These are phyloP conservation scores for Chondrosia reniformis DNA, from an alignment of 37 sponge, comb jelly and placozoan genomes.

Conservation along the genomic window DNA sequence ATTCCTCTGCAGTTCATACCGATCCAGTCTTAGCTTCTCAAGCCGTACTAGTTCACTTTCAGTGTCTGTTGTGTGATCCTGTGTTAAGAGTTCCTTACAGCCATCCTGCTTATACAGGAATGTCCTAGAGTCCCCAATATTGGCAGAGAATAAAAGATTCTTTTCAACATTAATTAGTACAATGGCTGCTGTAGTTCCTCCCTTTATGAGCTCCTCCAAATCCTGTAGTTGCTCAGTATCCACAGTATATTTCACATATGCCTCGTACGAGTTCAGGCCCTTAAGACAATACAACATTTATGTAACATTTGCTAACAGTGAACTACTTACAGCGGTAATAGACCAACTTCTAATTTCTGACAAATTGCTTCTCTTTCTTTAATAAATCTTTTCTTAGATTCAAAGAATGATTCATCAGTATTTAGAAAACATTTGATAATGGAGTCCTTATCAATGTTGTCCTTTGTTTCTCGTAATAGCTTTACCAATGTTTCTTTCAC, in stretches of 20 bases:
- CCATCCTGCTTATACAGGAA: slow-evolving; percentile 26
- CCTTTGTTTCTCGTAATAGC: neutral
- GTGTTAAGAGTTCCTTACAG: slow-evolving; percentile 49
- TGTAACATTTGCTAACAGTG: neutral
- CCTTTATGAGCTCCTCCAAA: slow-evolving; percentile 50
- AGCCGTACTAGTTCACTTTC: slow-evolving; percentile 76
- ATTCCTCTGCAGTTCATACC: slow-evolving; percentile 37
- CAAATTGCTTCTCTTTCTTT: neutral
- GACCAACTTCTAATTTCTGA: too few species aligned
- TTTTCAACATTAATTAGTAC: slow-evolving; percentile 47
- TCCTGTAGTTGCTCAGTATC: slow-evolving; percentile 62
- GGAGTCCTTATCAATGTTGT: too few species aligned
- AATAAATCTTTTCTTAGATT: neutral
- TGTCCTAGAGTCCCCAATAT: slow-evolving; percentile 88
- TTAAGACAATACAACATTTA: neutral
- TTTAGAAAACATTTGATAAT: too few species aligned
- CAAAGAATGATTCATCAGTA: slow-evolving; percentile 1
- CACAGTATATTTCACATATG: slow-evolving; percentile 62
- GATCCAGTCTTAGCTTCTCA: slow-evolving; percentile 59
- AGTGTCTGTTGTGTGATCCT: slow-evolving; percentile 79
- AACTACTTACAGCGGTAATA: too few species aligned
- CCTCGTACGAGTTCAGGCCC: slow-evolving; percentile 80
- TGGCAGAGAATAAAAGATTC: slow-evolving; percentile 64
- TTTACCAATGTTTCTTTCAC: slow-evolving; percentile 28
- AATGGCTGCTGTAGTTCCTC: slow-evolving; percentile 83